These are phyloP conservation scores for Phaedon cochleariae DNA, from an alignment of 2,888 invertebrate genomes.

Conservation along the genomic window DNA sequence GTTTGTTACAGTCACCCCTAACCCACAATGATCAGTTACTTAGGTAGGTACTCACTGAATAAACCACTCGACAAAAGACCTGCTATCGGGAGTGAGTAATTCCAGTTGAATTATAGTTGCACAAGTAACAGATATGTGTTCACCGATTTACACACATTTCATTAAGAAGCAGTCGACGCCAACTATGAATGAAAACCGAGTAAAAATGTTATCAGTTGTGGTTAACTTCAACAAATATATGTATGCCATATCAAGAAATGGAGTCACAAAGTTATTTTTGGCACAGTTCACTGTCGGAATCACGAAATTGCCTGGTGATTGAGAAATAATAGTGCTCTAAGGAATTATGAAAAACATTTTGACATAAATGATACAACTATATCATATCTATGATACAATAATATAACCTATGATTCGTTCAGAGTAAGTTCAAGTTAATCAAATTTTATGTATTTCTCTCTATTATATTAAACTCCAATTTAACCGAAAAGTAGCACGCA, in stretches of 20 bases:
- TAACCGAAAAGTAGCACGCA: too few species aligned
- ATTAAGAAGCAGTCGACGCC: conserved; percentile 31
- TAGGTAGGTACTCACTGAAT: too few species aligned
- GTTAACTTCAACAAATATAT: conserved; percentile 26
- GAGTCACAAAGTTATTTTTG: conserved; percentile 46
- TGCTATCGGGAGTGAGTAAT: not conserved
- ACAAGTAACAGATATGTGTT: not conserved
- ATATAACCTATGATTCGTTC: too few species aligned
- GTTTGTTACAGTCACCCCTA: too few species aligned
- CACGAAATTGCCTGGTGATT: conserved; percentile 37
- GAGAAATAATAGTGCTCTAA: conserved; percentile 22
- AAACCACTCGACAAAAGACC: not conserved
- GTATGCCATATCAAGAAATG: conserved; percentile 37
- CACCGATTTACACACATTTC: conserved; percentile 24
- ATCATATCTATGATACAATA: too few species aligned
- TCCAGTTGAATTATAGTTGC: not conserved
- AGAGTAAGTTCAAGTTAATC: too few species aligned
- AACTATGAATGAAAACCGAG: conserved; percentile 35
- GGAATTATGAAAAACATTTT: conserved; percentile 13
- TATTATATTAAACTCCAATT: too few species aligned
- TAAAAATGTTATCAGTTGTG: conserved; percentile 36
- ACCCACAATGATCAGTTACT: too few species aligned
- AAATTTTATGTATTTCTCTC: too few species aligned
- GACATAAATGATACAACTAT: not conserved
- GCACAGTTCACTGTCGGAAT: conserved; percentile 36